Evolutionary conservation across 2,113 vertebrate genomes (phyloP), one percentile per base, ranked within the genome.

Genomic region (Podarcis raffonei): DNA sequence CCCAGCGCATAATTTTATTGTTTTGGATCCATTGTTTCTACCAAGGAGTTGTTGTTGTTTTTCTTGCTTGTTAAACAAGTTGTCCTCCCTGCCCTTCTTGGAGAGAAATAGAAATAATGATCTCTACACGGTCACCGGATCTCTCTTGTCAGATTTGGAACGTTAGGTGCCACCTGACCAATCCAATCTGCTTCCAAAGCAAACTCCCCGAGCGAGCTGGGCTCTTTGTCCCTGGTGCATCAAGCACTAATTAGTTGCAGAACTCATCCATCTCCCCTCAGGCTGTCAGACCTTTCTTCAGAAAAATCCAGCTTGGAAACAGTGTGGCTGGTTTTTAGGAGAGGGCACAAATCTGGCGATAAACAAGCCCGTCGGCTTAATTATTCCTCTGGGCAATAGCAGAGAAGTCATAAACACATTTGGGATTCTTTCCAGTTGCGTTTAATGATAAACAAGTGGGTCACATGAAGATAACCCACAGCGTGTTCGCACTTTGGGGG

Each of bases 201-300:
- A 89, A 74, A 86, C 37, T 78, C 89, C 39, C 77, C 48, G 81
- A 88, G 82, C n/a, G 94, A 93, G 90, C 85, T 57, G 88, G 66
- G 88, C 69, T 0, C 0, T 22, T 91, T 86, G 81, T 92, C 93
- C 78, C 91, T 83, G 2, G 83, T 90, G 87, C 84, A 86, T 69
- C 84, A 11, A 86, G 66, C 77, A 91, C 88, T 91, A 94, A 92
- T 96, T 94, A 96, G 83, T 89, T 53, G 81, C 78, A 92, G 90
- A 82, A 93, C 89, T 93, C 90, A 9, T 82, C 48, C 57, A 68
- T 94, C 90, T 93, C 89, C 92, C 93, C 88, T 35, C 89, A 89
- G 75, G 91, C 71, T 90, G 89, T 83, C 83, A 89, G 16, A 84
- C 68, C 88, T 96, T 89, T 93, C 88, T 93, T 94, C 94, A 89